Base-by-base conservation (phyloP, 1,140 invertebrate genomes). In the Pogonomyrmex barbatus region DNA sequence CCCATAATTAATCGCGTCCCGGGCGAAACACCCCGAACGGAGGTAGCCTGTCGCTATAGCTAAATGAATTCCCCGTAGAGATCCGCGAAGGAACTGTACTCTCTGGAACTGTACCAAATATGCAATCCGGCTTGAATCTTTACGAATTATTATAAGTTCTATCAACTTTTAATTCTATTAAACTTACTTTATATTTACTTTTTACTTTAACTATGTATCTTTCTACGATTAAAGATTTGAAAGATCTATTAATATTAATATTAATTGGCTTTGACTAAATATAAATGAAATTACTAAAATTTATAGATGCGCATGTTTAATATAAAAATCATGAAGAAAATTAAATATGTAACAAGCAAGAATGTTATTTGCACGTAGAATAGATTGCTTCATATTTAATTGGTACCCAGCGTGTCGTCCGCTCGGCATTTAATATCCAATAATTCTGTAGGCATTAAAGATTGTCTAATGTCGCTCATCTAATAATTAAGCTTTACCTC, bases 1-100 rank as follows among this genome's bases (percentile, higher is more conserved):
- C 92, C 92, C 92, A 93, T 94, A 94, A 94, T 94, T 94, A 94
- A 94, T 94, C 92, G 93, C 91, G 92, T 94, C 91, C 92, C 91
- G 81, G 87, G 86, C 86, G 92, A 94, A 92, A 93, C 92, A 92
- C 92, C 92, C 91, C 89, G 85, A 91, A 90, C 75, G 81, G 62
- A 91, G 63, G 67, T 63, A 79, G 67, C n/a, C 79, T 83, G 76
- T 91, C 90, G 78, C 90, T 89, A 84, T 83, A 89, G 33, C 65
- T 91, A 91, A 91, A 89, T 90, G 75, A 50, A 91, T 89, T 91
- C 83, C 71, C 82, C 36, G 76, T 73, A 12, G 77, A 90, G 39
- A 73, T 90, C 33, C 39, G 62, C 70, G n/a, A 24, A 36, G 9
- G 63, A n/a, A 47, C 68, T n/a, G n/a, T n/a, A n/a, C n/a, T n/a